Evolutionary conservation across 2,888 invertebrate genomes (phyloP).

Genomic region (Drosophila hamatofila): DNA sequence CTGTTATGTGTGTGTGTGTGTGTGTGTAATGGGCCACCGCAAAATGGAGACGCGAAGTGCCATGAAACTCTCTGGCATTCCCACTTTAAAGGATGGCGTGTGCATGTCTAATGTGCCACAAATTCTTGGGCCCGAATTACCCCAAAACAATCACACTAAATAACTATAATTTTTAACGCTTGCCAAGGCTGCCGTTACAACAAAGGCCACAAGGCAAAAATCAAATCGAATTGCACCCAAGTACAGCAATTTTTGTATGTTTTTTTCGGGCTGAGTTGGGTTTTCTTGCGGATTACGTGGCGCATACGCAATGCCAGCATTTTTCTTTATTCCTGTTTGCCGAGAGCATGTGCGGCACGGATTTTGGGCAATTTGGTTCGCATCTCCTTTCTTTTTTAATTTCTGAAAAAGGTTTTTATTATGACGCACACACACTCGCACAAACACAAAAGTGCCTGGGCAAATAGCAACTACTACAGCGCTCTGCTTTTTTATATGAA

Average conservation of each 20-base stretch:
- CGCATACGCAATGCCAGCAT: constrained; percentile 53
- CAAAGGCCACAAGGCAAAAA: constrained; percentile 59
- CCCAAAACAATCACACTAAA: constrained; percentile 56
- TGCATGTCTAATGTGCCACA: constrained; percentile 74
- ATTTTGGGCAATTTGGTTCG: constrained; percentile 57
- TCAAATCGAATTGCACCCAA: constrained; percentile 62
- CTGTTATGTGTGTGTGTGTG: constrained; percentile 4
- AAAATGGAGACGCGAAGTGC: constrained; percentile 42
- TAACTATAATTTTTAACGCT: constrained; percentile 78
- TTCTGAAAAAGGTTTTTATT: constrained; percentile 79
- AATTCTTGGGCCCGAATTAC: constrained; percentile 32
- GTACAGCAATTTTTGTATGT: constrained; percentile 13
- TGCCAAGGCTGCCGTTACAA: constrained; percentile 38
- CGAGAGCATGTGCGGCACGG: constrained; percentile 46
- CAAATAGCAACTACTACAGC: constrained; percentile 44
- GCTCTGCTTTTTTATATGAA: constrained; percentile 61
- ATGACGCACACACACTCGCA: constrained; percentile 40
- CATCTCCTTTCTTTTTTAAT: constrained; percentile 71
- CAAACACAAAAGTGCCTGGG: constrained; percentile 22
- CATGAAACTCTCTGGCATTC: constrained; percentile 12
- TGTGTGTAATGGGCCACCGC: constrained; percentile 57
- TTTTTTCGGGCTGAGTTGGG: constrained; percentile 1
- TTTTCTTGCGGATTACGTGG: constrained; percentile 40
- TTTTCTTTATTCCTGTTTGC: constrained; percentile 10
- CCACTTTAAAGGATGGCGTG: constrained; percentile 76